Evolutionary conservation across 2,113 vertebrate genomes (phyloP).

Genomic region (Heterocephalus glaber): DNA sequence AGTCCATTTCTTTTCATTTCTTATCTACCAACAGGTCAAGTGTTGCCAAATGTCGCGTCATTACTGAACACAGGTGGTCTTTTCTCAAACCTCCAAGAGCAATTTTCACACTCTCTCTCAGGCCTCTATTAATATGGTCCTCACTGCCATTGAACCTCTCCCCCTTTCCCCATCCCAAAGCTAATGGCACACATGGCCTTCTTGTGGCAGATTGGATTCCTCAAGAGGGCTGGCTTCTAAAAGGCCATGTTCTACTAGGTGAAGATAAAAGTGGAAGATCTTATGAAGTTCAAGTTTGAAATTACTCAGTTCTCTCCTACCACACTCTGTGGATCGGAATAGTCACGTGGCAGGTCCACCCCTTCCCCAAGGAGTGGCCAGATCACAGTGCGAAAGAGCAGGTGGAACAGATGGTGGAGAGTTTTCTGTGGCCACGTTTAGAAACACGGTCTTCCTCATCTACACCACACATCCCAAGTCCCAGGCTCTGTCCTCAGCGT

Average conservation of each 20-base stretch:
- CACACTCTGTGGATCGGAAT: not conserved
- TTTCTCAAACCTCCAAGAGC: not conserved
- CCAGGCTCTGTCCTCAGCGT: not conserved
- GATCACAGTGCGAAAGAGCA: too few species aligned
- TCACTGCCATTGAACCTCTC: not conserved
- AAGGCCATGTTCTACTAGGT: not conserved
- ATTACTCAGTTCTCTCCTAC: not conserved
- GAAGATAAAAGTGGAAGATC: not conserved
- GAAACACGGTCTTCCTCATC: not conserved
- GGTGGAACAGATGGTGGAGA: not conserved
- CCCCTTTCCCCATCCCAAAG: not conserved
- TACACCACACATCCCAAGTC: accelerated
- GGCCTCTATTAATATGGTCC: not conserved
- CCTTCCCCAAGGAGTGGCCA: not conserved
- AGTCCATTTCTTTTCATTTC: not conserved
- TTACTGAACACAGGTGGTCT: accelerated
- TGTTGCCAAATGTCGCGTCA: too few species aligned
- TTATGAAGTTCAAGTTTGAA: not conserved
- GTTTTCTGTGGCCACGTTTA: not conserved
- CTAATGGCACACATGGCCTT: accelerated
- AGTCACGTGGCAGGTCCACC: not conserved
- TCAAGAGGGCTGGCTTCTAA: not conserved
- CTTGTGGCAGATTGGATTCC: not conserved
- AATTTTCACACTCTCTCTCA: not conserved
- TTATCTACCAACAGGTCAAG: not conserved